phyloP scores from a whole-genome alignment of 1,140 invertebrate species.

The Rhyzopertha dominica region DNA sequence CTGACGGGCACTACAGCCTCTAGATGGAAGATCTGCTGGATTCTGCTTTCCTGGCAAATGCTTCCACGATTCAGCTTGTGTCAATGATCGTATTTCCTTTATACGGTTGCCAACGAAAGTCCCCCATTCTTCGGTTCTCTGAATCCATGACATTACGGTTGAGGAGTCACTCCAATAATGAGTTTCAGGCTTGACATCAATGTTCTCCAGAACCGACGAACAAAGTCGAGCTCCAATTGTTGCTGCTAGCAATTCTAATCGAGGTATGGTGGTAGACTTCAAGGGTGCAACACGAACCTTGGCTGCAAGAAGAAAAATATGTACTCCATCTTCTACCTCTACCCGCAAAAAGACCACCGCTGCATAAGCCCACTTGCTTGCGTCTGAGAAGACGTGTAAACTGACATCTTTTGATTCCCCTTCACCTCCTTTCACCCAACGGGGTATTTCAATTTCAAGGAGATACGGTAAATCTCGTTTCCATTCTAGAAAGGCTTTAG shows the following conservation, averaged over 20 bases:
- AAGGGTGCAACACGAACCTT: slow-evolving; percentile 24
- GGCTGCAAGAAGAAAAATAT: slow-evolving; percentile 13
- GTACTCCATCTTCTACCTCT: not conserved
- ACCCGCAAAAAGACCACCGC: not conserved
- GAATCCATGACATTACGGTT: slow-evolving; percentile 37
- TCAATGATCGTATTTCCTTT: no score
- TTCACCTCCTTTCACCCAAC: no score
- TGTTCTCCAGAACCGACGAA: not conserved
- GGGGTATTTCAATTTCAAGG: no score
- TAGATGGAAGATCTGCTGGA: slow-evolving; percentile 41
- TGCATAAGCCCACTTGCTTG: slow-evolving; percentile 5
- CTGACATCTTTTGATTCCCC: no score
- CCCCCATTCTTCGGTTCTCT: slow-evolving; percentile 19
- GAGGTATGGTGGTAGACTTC: slow-evolving; percentile 23
- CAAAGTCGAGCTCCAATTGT: not conserved
- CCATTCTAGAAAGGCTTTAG: no score
- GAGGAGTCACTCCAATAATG: slow-evolving; percentile 38
- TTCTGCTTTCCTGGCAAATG: slow-evolving; percentile 37
- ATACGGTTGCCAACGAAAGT: slow-evolving; percentile 44
- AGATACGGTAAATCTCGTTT: no score
- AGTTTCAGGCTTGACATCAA: not conserved
- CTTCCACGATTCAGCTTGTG: no score
- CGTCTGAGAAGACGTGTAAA: slow-evolving; percentile 3
- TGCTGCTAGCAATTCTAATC: slow-evolving; percentile 19
- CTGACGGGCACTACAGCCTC: no score